These are phyloP conservation scores for Popillia japonica DNA, from an alignment of 1,140 invertebrate genomes.

Conservation along the genomic window DNA sequence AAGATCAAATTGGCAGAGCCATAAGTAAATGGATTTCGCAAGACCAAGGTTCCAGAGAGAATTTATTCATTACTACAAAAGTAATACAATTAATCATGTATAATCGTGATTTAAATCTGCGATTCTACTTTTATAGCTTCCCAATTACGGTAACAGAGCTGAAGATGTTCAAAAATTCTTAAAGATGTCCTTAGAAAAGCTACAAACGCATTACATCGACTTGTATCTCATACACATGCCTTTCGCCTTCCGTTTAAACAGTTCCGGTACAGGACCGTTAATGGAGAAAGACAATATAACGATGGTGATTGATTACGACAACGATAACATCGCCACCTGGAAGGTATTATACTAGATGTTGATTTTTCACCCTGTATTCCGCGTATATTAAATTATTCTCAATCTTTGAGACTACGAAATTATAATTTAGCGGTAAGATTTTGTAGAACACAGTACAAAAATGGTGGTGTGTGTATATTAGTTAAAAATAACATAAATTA, in stretches of 20 bases:
- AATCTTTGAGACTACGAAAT: too few relatives aligned
- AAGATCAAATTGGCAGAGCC: slow-evolving; percentile 68
- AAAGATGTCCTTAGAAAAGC: slow-evolving; percentile 66
- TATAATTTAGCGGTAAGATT: too few relatives aligned
- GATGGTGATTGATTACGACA: slow-evolving; percentile 56
- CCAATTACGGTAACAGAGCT: slow-evolving; percentile 65
- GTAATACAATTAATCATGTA: slow-evolving; percentile 54
- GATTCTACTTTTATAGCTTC: slow-evolving; percentile 60
- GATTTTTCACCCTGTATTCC: too few relatives aligned
- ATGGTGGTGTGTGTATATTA: too few relatives aligned
- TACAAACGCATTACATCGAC: slow-evolving; percentile 74
- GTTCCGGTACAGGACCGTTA: slow-evolving; percentile 55
- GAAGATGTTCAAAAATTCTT: slow-evolving; percentile 69
- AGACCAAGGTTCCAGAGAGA: slow-evolving; percentile 67
- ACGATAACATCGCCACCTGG: slow-evolving; percentile 62
- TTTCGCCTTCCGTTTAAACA: slow-evolving; percentile 63
- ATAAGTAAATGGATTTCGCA: slow-evolving; percentile 67
- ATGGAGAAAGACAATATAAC: slow-evolving; percentile 58
- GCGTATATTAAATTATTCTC: too few relatives aligned
- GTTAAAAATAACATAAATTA: too few relatives aligned
- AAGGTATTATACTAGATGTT: too few relatives aligned
- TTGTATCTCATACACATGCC: slow-evolving; percentile 77
- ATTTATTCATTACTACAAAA: slow-evolving; percentile 74
- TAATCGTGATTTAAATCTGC: background rate
- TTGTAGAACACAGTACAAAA: too few relatives aligned